Evolutionary conservation across 2,888 invertebrate genomes (phyloP).

Genomic region (Suillia variegata): DNA sequence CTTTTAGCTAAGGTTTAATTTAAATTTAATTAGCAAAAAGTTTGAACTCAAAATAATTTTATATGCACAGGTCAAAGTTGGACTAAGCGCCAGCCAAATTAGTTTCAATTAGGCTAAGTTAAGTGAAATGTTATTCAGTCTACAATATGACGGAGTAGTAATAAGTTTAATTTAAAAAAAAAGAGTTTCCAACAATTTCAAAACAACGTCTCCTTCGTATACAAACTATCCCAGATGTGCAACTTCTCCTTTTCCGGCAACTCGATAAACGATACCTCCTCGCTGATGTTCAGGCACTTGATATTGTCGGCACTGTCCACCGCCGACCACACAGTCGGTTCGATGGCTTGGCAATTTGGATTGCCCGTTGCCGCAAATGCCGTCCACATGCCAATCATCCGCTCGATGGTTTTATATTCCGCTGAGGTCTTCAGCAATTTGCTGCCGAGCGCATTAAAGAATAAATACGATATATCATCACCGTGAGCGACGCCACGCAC

Average conservation of each 20-base stretch:
- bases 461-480: constrained; percentile 58
- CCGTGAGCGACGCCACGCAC: constrained; percentile 54
- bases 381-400: constrained; percentile 54
- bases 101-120: too few relatives aligned
- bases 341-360: constrained; percentile 47
- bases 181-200: too few relatives aligned
- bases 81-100: too few relatives aligned
- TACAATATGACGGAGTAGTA: too few relatives aligned
- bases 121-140: too few relatives aligned
- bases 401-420: constrained; percentile 54
- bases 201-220: constrained; percentile 29
- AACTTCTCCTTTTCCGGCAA: constrained; percentile 53
- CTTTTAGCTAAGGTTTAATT: too few relatives aligned
- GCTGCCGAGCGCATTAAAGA: constrained; percentile 50
- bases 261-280: constrained; percentile 41
- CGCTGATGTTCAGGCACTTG: constrained; percentile 49
- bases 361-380: constrained; percentile 50
- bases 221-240: constrained; percentile 49
- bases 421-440: constrained; percentile 42
- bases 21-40: too few relatives aligned
- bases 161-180: too few relatives aligned
- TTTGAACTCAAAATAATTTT: too few relatives aligned
- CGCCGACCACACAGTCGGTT: constrained; percentile 37
- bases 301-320: constrained; percentile 37
- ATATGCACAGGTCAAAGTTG: too few relatives aligned